phyloP scores from a whole-genome alignment of 2,113 vertebrate species.

The Pomatorhinus ruficollis region DNA sequence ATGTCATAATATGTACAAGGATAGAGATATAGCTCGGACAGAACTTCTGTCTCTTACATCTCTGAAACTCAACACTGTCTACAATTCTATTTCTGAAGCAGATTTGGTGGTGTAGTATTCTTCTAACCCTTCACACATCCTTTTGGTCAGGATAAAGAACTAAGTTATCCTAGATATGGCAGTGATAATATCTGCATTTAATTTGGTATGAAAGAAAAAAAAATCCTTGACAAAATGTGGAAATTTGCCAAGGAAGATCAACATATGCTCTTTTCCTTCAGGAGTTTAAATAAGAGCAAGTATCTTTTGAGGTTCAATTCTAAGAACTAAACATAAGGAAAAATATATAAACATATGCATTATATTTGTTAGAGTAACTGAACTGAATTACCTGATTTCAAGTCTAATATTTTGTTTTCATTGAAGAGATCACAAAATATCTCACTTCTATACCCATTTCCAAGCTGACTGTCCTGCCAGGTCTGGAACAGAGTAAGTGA shows the following conservation, averaged over 20 bases:
- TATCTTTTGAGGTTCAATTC: not conserved
- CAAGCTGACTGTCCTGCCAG: not conserved
- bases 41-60: not conserved
- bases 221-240: not conserved
- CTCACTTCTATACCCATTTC: not conserved
- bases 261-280: not conserved
- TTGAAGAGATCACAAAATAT: not conserved
- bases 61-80: not conserved
- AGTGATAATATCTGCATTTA: not conserved
- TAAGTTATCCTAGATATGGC: not conserved
- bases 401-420: not conserved
- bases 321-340: not conserved
- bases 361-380: not conserved
- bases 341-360: not conserved
- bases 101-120: not conserved
- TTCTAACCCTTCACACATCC: not conserved
- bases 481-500: not conserved
- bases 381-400: not conserved
- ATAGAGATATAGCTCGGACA: constrained; percentile 3
- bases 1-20: constrained; percentile 43
- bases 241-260: not conserved
- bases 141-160: not conserved
- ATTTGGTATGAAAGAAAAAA: not conserved
- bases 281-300: not conserved
- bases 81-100: not conserved